Evolutionary conservation across 2,797 vertebrate species (phyloP).

Genomic region (Tauraco hartlaubi): DNA sequence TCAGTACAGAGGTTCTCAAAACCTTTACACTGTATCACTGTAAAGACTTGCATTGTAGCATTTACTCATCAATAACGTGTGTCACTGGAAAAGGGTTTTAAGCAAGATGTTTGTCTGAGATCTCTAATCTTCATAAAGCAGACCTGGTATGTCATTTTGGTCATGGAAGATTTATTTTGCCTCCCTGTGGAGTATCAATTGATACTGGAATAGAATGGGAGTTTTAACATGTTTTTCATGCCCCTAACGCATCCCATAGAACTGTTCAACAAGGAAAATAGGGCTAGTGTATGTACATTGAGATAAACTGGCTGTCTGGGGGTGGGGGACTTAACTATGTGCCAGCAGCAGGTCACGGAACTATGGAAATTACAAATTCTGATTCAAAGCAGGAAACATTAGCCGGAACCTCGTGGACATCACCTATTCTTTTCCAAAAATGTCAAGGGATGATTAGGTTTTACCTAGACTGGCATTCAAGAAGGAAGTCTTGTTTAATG

Average conservation of each 20-base stretch:
- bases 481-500: not conserved
- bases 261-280: not conserved
- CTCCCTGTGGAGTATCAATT: not conserved
- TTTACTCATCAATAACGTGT: not conserved
- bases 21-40: not conserved
- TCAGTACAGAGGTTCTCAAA: not conserved
- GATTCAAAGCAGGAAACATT: not conserved
- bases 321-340: not conserved
- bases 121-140: not conserved
- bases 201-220: not conserved
- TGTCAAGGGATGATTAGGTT: not conserved
- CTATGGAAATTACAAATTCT: not conserved
- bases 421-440: not conserved
- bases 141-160: not conserved
- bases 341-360: not conserved
- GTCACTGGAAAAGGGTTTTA: not conserved
- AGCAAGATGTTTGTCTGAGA: not conserved
- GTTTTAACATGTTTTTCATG: not conserved
- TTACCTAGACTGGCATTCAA: not conserved
- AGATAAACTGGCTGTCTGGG: not conserved
- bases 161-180: not conserved
- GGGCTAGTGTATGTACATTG: not conserved
- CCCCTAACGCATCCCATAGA: not conserved
- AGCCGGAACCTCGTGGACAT: not conserved
- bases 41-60: not conserved